Conservation (phyloP, 2,888 invertebrate genomes). For the Smittia sp. region DNA sequence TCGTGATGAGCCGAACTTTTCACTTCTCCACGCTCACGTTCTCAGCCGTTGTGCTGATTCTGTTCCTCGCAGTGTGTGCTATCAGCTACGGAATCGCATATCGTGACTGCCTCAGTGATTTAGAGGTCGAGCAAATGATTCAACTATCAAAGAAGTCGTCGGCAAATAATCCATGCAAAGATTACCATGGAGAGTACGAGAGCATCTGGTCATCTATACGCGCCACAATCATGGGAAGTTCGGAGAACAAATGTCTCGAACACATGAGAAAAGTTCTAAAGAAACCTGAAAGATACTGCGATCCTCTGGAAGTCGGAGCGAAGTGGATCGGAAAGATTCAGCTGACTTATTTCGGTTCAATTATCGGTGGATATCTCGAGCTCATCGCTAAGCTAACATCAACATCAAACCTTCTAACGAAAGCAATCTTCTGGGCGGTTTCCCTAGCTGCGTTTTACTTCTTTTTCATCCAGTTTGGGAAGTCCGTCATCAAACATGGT, state of each 20-base stretch:
- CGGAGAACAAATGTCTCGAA: conserved; percentile 18
- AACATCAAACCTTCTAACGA: conserved; percentile 12
- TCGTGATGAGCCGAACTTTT: background rate
- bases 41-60: background rate
- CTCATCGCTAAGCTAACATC: background rate
- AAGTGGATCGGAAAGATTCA: conserved; percentile 29
- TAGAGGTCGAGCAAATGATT: conserved; percentile 24
- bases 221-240: background rate
- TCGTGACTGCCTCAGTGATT: conserved; percentile 18
- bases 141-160: conserved; percentile 3
- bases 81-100: conserved; percentile 11
- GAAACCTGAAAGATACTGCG: conserved; percentile 24
- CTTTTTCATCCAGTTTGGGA: background rate
- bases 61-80: background rate
- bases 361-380: background rate
- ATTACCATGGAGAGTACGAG: conserved; percentile 18
- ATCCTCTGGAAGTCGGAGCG: conserved; percentile 15
- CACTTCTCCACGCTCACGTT: conserved; percentile 9
- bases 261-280: conserved; percentile 15
- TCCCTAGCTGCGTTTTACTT: background rate
- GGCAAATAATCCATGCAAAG: conserved; percentile 29
- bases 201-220: background rate
- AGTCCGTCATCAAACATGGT: background rate
- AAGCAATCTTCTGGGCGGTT: background rate
- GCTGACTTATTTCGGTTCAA: conserved; percentile 27